Evolutionary conservation across 2,888 invertebrate genomes (phyloP).

Genomic region (Hermodice carunculata): DNA sequence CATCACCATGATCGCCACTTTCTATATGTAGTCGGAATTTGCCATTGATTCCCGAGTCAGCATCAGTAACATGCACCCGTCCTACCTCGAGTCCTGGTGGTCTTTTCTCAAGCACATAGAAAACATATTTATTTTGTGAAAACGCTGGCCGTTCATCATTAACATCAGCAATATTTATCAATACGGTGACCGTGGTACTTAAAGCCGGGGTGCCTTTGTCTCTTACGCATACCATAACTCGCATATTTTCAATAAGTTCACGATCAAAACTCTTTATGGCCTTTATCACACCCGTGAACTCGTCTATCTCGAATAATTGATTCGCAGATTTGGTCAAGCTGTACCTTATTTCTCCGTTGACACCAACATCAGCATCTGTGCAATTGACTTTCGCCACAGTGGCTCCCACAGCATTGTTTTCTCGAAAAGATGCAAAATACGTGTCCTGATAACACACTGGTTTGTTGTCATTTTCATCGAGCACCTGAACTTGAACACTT

Average conservation of each 20-base stretch:
- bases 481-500: conserved; percentile 21
- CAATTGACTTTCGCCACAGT: conserved; percentile 28
- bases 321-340: conserved; percentile 29
- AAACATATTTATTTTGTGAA: conserved; percentile 23
- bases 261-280: conserved; percentile 34
- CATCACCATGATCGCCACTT: too few relatives aligned
- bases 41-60: too few relatives aligned
- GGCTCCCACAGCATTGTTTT: conserved; percentile 26
- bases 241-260: conserved; percentile 26
- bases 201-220: conserved; percentile 54
- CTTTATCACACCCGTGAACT: conserved; percentile 25
- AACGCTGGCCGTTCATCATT: conserved; percentile 39
- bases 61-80: too few relatives aligned
- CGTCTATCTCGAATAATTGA: conserved; percentile 16
- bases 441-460: conserved; percentile 24
- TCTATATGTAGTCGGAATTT: too few relatives aligned
- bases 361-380: conserved; percentile 44
- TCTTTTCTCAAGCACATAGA: conserved; percentile 32
- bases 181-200: conserved; percentile 49
- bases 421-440: conserved; percentile 28
- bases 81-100: too few relatives aligned
- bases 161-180: conserved; percentile 52
- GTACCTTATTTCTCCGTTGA: conserved; percentile 57
- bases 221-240: conserved; percentile 52
- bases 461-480: conserved; percentile 36